phyloP scores from a whole-genome alignment of 2,113 vertebrate species.

The Pontoporia blainvillei region DNA sequence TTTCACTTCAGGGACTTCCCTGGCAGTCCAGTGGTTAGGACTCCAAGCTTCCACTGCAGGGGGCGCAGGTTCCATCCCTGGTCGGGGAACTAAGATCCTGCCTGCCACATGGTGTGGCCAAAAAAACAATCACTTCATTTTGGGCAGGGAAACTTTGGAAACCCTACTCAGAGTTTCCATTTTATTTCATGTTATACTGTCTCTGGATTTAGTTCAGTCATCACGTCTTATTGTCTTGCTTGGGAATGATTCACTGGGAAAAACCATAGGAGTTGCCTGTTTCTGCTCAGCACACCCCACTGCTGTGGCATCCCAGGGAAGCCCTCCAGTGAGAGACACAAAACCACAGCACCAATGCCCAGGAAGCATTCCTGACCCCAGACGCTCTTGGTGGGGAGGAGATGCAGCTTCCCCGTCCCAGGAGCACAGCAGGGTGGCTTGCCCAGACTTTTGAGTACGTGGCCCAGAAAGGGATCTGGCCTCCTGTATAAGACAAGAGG shows the following conservation, averaged over 20 bases:
- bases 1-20: background rate
- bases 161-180: background rate
- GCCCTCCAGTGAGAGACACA: background rate
- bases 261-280: background rate
- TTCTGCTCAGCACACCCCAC: background rate
- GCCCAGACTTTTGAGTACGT: background rate
- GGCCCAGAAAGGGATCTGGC: background rate
- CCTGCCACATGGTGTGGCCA: accelerated
- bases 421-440: background rate
- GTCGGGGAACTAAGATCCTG: background rate
- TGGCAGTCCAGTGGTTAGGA: background rate
- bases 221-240: background rate
- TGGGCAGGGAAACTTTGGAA: background rate
- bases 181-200: background rate
- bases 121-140: background rate
- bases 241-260: slow-evolving; percentile 32
- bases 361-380: background rate
- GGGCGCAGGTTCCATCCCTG: background rate
- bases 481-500: background rate
- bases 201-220: background rate
- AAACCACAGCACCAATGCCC: background rate
- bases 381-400: background rate
- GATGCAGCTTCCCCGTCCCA: accelerated
- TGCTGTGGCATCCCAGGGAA: accelerated
- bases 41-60: background rate